These are phyloP conservation scores for Tridacna gigas DNA, from an alignment of 2,888 invertebrate species.

Conservation along the genomic window DNA sequence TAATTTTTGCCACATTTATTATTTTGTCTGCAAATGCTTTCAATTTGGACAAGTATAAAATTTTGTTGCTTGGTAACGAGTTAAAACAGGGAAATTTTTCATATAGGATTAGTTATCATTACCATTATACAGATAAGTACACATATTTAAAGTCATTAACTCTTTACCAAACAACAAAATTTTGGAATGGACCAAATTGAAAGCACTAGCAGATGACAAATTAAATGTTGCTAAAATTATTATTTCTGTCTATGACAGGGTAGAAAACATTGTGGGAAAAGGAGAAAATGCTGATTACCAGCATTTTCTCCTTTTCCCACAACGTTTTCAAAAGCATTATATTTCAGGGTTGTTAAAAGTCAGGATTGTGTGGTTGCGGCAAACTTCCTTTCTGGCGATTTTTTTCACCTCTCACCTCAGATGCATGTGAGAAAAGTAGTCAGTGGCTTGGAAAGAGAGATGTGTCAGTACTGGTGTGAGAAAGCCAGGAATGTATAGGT, in stretches of 20 bases:
- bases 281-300: not conserved
- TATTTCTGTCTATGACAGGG: not conserved
- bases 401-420: too few species aligned
- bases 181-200: not conserved
- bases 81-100: not conserved
- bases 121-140: too few species aligned
- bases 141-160: not conserved
- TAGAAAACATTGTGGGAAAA: constrained; percentile 1
- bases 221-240: not conserved
- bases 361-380: too few species aligned
- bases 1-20: too few species aligned
- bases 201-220: not conserved
- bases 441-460: too few species aligned
- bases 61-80: not conserved
- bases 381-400: too few species aligned
- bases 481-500: too few species aligned
- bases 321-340: not conserved
- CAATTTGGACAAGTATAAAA: not conserved
- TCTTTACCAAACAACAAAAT: not conserved
- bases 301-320: not conserved
- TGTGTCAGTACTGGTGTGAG: too few species aligned
- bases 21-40: too few species aligned
- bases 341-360: not conserved
- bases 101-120: too few species aligned
- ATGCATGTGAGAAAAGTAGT: too few species aligned